Evolutionary conservation across 2,797 vertebrate genomes (phyloP).

Genomic region (Paedocypris micromegethes): DNA sequence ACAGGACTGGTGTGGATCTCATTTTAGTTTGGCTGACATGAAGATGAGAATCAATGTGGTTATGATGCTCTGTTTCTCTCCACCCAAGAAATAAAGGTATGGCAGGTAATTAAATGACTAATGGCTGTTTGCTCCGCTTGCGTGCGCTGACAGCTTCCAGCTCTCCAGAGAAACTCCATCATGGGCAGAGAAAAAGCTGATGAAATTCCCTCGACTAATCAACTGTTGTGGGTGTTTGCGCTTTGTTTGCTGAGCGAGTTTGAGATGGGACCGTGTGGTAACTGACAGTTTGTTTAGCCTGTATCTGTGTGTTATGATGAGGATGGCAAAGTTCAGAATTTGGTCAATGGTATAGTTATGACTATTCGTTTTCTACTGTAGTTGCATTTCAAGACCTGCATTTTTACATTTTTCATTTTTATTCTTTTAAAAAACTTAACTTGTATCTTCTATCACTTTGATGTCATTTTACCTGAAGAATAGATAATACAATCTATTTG

Average conservation of each 20-base stretch:
- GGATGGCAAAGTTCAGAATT: slow-evolving; percentile 30
- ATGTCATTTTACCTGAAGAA: no score
- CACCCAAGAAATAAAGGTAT: slow-evolving; percentile 42
- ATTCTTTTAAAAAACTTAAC: no score
- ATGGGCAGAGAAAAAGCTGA: slow-evolving; percentile 44
- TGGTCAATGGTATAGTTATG: neutral
- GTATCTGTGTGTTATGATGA: slow-evolving; percentile 21
- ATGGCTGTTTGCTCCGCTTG: slow-evolving; percentile 42
- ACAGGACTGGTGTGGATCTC: slow-evolving; percentile 13
- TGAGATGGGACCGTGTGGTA: slow-evolving; percentile 28
- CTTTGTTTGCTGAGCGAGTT: slow-evolving; percentile 18
- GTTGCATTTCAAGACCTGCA: no score
- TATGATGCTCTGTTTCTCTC: slow-evolving; percentile 32
- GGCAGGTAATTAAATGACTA: slow-evolving; percentile 49
- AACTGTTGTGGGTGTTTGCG: slow-evolving; percentile 27
- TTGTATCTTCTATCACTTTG: no score
- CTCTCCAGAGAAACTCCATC: slow-evolving; percentile 37
- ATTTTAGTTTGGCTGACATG: slow-evolving; percentile 24
- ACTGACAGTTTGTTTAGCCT: slow-evolving; percentile 42
- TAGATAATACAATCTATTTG: no score
- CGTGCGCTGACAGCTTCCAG: slow-evolving; percentile 43
- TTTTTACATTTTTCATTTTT: no score
- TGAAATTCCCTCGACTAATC: slow-evolving; percentile 49
- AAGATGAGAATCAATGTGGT: slow-evolving; percentile 27
- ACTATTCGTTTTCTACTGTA: no score